These are phyloP conservation scores for Eupithecia abbreviata DNA, from an alignment of 2,888 invertebrate genomes.

Conservation along the genomic window DNA sequence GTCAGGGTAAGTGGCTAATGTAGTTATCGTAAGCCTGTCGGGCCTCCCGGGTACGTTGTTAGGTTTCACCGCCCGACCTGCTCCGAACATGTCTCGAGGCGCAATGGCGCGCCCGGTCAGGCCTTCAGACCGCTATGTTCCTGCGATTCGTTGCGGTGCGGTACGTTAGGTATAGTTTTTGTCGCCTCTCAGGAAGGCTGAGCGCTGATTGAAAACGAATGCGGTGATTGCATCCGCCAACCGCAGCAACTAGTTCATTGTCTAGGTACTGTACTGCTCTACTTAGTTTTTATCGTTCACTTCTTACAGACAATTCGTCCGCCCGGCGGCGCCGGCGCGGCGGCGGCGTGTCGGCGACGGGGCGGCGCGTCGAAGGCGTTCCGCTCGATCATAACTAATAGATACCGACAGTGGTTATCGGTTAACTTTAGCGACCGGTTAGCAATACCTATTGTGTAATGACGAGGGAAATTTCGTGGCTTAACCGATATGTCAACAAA, in stretches of 20 bases:
- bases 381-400: too few relatives aligned
- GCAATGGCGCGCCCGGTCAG: conserved; percentile 21
- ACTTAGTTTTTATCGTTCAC: too few relatives aligned
- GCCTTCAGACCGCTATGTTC: conserved; percentile 24
- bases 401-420: too few relatives aligned
- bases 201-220: conserved; percentile 30
- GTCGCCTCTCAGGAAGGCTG: conserved; percentile 19
- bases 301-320: not conserved
- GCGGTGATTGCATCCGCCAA: conserved; percentile 10
- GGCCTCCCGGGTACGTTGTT: not conserved
- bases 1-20: not conserved
- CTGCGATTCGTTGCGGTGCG: conserved; percentile 30
- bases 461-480: too few relatives aligned
- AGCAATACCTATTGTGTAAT: too few relatives aligned
- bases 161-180: conserved; percentile 12
- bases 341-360: too few relatives aligned
- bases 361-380: too few relatives aligned
- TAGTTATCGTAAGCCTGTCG: conserved; percentile 5
- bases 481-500: too few relatives aligned
- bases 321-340: not conserved
- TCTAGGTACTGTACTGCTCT: too few relatives aligned
- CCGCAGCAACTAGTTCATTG: conserved; percentile 20
- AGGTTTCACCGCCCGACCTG: not conserved
- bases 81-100: not conserved
- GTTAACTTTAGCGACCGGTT: too few relatives aligned